A percentile compares a stretch with the other conserved stretches of the same genome.
Evolutionary conservation across 2,888 invertebrate genomes (phyloP).

Genomic region (Petrolisthes manimaculis): DNA sequence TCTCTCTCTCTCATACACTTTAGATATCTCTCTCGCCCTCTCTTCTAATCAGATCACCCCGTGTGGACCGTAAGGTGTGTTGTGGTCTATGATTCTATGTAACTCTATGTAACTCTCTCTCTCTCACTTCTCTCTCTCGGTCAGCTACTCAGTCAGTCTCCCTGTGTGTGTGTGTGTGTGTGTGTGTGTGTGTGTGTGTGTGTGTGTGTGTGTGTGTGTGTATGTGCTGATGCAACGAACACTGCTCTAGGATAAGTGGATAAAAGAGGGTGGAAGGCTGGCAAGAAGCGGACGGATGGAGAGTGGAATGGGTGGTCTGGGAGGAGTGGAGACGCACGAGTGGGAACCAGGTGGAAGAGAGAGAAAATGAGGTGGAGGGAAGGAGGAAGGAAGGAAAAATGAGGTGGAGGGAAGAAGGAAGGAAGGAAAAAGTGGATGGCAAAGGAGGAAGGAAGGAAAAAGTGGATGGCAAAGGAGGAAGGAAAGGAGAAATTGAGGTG

Average conservation of each 20-base stretch:
- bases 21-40: slow-evolving; percentile 25
- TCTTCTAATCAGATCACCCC: too few species aligned
- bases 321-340: not conserved
- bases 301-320: not conserved
- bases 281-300: not conserved
- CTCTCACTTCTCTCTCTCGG: slow-evolving; percentile 24
- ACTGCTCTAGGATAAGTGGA: not conserved
- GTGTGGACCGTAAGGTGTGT: not conserved
- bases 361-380: not conserved
- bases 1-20: slow-evolving; percentile 26
- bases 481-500: not conserved
- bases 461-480: not conserved
- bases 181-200: not conserved
- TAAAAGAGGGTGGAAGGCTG: not conserved
- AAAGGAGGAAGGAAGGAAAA: not conserved
- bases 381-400: not conserved
- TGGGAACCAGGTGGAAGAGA: not conserved
- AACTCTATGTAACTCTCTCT: not conserved
- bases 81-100: not conserved
- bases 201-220: not conserved
- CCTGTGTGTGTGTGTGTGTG: not conserved
- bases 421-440: not conserved
- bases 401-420: not conserved
- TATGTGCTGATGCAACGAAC: not conserved
- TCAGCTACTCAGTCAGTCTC: not conserved